Conservation (phyloP, 1,140 invertebrate genomes). For the Drosophila miranda region DNA sequence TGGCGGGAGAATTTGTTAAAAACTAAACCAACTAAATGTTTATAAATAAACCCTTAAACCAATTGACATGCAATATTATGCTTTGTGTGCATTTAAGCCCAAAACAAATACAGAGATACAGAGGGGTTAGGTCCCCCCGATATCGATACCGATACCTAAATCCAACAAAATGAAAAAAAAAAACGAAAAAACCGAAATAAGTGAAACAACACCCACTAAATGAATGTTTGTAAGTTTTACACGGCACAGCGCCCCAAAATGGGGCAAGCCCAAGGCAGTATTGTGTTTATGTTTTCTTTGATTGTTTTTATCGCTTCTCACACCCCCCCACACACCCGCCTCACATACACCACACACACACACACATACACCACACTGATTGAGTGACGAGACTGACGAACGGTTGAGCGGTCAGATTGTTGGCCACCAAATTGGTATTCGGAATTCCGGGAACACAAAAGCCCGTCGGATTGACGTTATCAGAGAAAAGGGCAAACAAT, state of each 20-base stretch:
- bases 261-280: conserved; percentile 73
- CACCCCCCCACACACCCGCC: conserved; percentile 15
- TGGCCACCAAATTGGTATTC: conserved; percentile 26
- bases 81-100: conserved; percentile 74
- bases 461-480: conserved; percentile 27
- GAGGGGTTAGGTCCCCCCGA: conserved; percentile 40
- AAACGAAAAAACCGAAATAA: conserved; percentile 22
- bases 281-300: conserved; percentile 64
- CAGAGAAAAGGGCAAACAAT: conserved; percentile 22
- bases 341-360: conserved; percentile 26
- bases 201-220: conserved; percentile 56
- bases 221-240: conserved; percentile 75
- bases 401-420: conserved; percentile 40
- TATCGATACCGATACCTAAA: conserved; percentile 30
- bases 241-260: conserved; percentile 63
- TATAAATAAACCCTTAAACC: conserved; percentile 67
- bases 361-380: conserved; percentile 4
- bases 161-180: conserved; percentile 14
- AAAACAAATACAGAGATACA: conserved; percentile 36
- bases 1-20: conserved; percentile 64
- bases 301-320: conserved; percentile 63
- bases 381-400: conserved; percentile 15
- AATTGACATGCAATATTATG: conserved; percentile 70
- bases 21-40: conserved; percentile 65
- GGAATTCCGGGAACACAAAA: conserved; percentile 29